These are phyloP conservation scores for Lucinisca nassula DNA, from an alignment of 2,888 invertebrate genomes.

Conservation along the genomic window DNA sequence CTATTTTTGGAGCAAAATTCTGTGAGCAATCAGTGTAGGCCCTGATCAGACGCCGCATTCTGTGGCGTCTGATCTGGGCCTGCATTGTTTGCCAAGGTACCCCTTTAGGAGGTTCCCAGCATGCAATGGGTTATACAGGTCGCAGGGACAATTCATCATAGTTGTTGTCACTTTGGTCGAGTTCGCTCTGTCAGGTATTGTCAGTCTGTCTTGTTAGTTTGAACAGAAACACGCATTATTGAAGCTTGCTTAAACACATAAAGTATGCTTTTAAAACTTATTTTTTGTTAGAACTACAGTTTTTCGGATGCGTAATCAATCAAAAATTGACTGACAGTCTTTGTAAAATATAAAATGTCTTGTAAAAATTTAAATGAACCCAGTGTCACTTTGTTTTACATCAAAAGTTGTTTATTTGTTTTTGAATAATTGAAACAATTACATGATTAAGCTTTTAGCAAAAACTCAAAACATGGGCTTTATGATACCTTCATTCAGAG, in stretches of 20 bases:
- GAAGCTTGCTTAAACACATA: background rate
- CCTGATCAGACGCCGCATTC: no score
- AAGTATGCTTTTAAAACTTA: background rate
- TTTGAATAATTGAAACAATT: background rate
- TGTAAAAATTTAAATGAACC: background rate
- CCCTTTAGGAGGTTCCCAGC: no score
- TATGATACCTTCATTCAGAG: no score
- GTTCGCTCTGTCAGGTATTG: background rate
- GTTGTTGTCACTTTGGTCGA: background rate
- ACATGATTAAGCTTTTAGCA: background rate
- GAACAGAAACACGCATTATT: background rate
- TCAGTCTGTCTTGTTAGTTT: background rate
- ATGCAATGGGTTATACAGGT: no score
- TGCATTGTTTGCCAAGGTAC: no score
- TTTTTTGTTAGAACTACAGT: background rate
- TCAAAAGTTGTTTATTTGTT: background rate
- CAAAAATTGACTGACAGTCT: background rate
- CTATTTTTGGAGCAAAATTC: no score
- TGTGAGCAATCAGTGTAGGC: no score
- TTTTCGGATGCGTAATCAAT: background rate
- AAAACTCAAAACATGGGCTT: no score
- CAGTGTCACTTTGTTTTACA: background rate
- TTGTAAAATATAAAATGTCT: background rate
- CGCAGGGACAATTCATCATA: conserved; percentile 2
- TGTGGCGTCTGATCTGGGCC: no score